Base-by-base conservation (phyloP, 2,888 invertebrate genomes). In the Sturmia bella region DNA sequence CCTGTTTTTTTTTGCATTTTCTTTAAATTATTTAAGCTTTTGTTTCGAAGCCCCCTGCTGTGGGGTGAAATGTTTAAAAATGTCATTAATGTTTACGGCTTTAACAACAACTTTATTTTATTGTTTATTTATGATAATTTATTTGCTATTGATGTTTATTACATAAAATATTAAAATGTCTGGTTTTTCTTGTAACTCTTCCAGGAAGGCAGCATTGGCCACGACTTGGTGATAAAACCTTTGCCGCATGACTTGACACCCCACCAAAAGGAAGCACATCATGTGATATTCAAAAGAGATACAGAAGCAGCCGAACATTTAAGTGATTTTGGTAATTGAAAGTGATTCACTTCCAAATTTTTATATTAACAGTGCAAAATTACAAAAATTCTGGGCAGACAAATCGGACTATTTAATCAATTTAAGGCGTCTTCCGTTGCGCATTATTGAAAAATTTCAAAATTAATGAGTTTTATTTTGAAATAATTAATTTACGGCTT, bases 181-280 rank as follows among this genome's bases (percentile, higher is more conserved):
- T 72, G 6, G 56, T 32, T 24, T 19, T 64, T 1, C 73, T 75
- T 74, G 56, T 76, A 39, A 79, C 74, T 48, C 68, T 90, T 89
- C 6, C n/a, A 98, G 97, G 97, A 98, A 91, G 98, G 98, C 85
- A 97, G 97, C 86, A 96, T 98, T 85, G 98, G 98, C 84, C 94
- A 96, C 90, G 95, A 97, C 87, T 92, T 97, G 89, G 96, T 98
- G 86, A 96, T 98, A 89, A 94, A 96, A 86, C 97, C 98, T 81
- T 92, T 97, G 84, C 97, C 97, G 57, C 92, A 94, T 86, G 93
- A 95, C 81, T 92, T 97, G 87, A 92, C 92, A 79, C 86, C 88
- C 59, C 85, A 87, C 72, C 85, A 87, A 83, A 89, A 89, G 72
- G 87, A 87, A 85, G 94, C 94, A 84, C 97, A 97, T 89, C 97